Evolutionary conservation across 2,113 vertebrate genomes (phyloP).

Genomic region (Oreochromis niloticus): DNA sequence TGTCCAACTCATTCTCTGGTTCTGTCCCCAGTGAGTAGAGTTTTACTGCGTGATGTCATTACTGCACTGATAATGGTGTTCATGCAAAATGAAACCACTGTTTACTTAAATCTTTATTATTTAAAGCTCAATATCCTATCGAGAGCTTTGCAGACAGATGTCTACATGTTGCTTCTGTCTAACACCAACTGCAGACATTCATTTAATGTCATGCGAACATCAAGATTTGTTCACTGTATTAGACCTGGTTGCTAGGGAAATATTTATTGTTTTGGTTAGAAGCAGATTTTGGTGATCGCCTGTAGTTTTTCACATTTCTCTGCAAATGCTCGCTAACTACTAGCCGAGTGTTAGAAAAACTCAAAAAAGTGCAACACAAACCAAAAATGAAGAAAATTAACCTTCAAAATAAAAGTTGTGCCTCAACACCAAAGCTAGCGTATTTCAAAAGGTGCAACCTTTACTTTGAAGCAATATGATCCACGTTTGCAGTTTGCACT

Average conservation of each 20-base stretch:
- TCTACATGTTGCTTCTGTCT: background rate
- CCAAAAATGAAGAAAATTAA: background rate
- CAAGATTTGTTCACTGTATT: background rate
- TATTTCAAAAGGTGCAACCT: background rate
- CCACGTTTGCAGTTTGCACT: background rate
- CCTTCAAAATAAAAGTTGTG: background rate
- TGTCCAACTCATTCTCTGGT: constrained; percentile 84
- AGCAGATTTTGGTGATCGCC: background rate
- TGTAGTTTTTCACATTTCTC: background rate
- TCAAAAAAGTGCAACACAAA: background rate
- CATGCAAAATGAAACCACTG: background rate
- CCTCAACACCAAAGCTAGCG: background rate
- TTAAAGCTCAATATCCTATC: background rate
- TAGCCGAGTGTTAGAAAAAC: background rate
- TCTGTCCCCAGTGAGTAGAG: constrained; percentile 79
- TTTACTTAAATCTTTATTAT: background rate
- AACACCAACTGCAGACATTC: background rate
- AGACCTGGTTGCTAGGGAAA: background rate
- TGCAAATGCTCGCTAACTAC: background rate
- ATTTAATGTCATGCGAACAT: background rate
- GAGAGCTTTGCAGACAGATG: background rate
- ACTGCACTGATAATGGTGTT: background rate
- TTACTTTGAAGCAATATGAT: background rate
- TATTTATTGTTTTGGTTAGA: background rate
- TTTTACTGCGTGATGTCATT: background rate